Evolutionary conservation across 2,113 vertebrate species (phyloP), one percentile per base, ranked within the genome.

Genomic region (Phocoena sinus): DNA sequence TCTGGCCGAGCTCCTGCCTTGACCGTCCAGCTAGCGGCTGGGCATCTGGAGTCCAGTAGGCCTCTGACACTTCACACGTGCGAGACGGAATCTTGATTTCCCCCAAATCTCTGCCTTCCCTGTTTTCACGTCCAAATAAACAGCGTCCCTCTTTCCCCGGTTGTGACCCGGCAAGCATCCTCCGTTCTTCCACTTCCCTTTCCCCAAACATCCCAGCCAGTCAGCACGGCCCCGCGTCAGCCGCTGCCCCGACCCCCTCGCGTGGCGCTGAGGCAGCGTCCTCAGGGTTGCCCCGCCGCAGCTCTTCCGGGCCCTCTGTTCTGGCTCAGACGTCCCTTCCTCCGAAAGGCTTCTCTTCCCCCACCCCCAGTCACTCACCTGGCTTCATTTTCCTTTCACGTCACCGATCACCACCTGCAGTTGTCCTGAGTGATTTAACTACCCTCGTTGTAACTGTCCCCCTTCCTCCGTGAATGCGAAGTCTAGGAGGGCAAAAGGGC

Each of bases 341-440:
- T 44, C 14, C 33, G 6, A 20, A 47, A 53, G 70, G 1, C 12
- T 8, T 23, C 60, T 17, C 47, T 25, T 3, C 31, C 11, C 2
- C 0, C 38, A 6, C 53, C 15, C 50, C 53, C 53, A 17, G 0
- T 1, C 8, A 1, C 47, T 82, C 20, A 18, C 26, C 44, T 25
- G 21, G 8, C 36, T 41, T 21, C 5, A 2, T 9, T 63, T 94
- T n/a, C 9, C 58, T 36, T 26, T 47, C 13, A 8, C 6, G 2
- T 36, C 36, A 12, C 60, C 25, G 4, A 4, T 6, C 3, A n/a
- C 41, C 25, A 6, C 31, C 94, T 14, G 20, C 18, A 12, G 0
- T 74, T 2, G 17, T 9, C 1, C 15, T 4, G 6, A 4, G 0
- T 9, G 82, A 17, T 70, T 62, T 25, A 23, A 18, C 7, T 1